Conservation (phyloP, 2,888 invertebrate genomes). For the Tuberolachnus salignus region DNA sequence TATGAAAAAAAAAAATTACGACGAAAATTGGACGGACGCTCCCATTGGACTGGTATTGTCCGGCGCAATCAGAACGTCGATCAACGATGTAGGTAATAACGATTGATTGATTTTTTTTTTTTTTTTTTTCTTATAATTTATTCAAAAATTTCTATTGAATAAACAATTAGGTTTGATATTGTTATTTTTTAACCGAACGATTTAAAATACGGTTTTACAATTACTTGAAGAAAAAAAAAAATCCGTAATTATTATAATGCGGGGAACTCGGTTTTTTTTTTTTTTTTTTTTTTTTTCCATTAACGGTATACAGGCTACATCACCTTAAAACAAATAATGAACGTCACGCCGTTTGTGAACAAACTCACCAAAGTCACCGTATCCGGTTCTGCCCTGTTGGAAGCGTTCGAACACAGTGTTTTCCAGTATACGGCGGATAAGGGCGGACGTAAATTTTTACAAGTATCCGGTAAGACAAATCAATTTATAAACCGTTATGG, state of each 20-base stretch:
- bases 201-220: no score
- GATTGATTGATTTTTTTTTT: background rate
- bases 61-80: conserved; percentile 77
- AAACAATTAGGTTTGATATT: no score
- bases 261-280: no score
- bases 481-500: no score
- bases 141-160: background rate
- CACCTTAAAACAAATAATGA: conserved; percentile 74
- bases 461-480: conserved; percentile 40
- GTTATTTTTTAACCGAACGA: no score
- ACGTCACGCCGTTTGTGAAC: conserved; percentile 79
- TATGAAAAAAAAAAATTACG: background rate
- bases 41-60: conserved; percentile 78
- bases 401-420: conserved; percentile 68
- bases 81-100: conserved; percentile 62
- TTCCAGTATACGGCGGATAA: background rate
- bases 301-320: conserved; percentile 64
- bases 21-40: conserved; percentile 75
- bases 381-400: conserved; percentile 70
- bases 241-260: no score
- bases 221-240: no score
- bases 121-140: no score
- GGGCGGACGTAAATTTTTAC: conserved; percentile 1
- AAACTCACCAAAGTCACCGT: conserved; percentile 70
- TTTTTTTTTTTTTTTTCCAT: no score